Conservation (phyloP, 2,888 invertebrate genomes). For the Bombylius major region DNA sequence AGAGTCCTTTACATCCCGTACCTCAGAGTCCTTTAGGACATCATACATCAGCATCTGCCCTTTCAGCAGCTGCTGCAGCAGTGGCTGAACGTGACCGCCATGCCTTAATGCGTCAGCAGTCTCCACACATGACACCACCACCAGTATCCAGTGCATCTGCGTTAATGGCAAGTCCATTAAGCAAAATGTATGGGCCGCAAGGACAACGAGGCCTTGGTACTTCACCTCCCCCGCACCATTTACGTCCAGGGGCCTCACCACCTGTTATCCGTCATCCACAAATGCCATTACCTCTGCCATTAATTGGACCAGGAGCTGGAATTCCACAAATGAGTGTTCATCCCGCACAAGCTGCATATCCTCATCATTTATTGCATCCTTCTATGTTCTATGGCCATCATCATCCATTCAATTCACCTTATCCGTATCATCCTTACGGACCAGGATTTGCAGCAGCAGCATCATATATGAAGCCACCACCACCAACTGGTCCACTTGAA, state of each 20-base stretch:
- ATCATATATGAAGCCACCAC: constrained; percentile 35
- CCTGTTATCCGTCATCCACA: constrained; percentile 42
- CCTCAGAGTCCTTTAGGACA: constrained; percentile 36
- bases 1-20: constrained; percentile 37
- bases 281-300: constrained; percentile 36
- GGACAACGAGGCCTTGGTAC: constrained; percentile 42
- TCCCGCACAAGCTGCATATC: constrained; percentile 60
- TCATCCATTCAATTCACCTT: constrained; percentile 47
- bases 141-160: constrained; percentile 37
- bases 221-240: constrained; percentile 34
- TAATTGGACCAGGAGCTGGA: constrained; percentile 31
- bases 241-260: constrained; percentile 39
- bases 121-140: constrained; percentile 38
- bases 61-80: constrained; percentile 37
- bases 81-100: constrained; percentile 37
- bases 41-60: constrained; percentile 34
- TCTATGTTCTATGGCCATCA: constrained; percentile 64
- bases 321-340: constrained; percentile 45
- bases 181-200: constrained; percentile 40
- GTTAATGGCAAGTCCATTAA: constrained; percentile 35
- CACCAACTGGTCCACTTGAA: constrained; percentile 31
- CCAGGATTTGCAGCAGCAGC: constrained; percentile 32
- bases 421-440: constrained; percentile 41
- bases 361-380: constrained; percentile 52
- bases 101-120: constrained; percentile 34